Evolutionary conservation across 2,113 vertebrate genomes (phyloP).

Genomic region (Alouatta palliata): DNA sequence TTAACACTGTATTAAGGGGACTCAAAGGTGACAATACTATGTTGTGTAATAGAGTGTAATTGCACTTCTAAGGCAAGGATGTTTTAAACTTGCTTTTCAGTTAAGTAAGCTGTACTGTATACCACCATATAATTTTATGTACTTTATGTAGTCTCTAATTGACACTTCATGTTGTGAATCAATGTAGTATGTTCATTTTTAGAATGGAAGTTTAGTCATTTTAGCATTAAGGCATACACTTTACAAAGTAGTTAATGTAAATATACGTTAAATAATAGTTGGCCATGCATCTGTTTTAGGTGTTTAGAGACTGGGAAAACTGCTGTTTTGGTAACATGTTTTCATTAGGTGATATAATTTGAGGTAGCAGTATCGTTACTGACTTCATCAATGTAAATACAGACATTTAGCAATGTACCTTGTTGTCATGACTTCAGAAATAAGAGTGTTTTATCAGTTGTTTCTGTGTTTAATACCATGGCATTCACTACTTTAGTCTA

Average conservation of each 20-base stretch:
- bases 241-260: slow-evolving; percentile 40
- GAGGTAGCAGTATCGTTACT: background rate
- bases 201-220: slow-evolving; percentile 40
- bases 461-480: background rate
- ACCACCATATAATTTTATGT: slow-evolving; percentile 67
- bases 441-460: slow-evolving; percentile 5
- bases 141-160: slow-evolving; percentile 70
- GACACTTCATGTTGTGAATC: slow-evolving; percentile 55
- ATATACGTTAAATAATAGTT: slow-evolving; percentile 53
- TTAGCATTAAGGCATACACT: slow-evolving; percentile 40
- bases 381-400: slow-evolving; percentile 2
- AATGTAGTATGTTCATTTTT: slow-evolving; percentile 59
- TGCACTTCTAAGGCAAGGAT: background rate
- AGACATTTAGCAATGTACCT: background rate
- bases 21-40: background rate
- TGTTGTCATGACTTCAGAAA: background rate
- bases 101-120: slow-evolving; percentile 49
- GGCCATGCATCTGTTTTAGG: slow-evolving; percentile 46
- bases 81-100: slow-evolving; percentile 64
- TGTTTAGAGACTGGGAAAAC: slow-evolving; percentile 49
- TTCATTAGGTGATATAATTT: slow-evolving; percentile 54
- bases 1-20: background rate
- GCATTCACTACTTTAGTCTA: background rate
- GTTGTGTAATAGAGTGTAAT: slow-evolving; percentile 35
- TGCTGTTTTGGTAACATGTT: slow-evolving; percentile 51